Conservation (phyloP, 2,888 invertebrate genomes). For the Nomada fabriciana region DNA sequence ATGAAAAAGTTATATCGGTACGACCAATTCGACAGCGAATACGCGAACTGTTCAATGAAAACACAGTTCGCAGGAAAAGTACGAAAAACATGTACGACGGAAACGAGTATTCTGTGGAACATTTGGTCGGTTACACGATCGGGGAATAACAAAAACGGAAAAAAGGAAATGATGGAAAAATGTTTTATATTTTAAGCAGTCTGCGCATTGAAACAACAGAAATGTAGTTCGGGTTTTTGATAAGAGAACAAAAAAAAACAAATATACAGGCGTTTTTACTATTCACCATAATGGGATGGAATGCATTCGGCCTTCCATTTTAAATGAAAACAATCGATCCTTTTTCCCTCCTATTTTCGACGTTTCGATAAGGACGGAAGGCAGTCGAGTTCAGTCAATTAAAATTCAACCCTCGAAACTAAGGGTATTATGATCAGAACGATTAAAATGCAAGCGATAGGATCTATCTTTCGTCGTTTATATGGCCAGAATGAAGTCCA, state of each 20-base stretch:
- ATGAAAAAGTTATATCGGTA: not conserved
- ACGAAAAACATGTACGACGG: not conserved
- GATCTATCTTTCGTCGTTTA: not conserved
- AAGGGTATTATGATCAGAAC: not conserved
- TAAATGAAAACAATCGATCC: not conserved
- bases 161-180: not conserved
- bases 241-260: not conserved
- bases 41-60: conserved; percentile 13
- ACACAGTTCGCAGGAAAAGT: not conserved
- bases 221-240: not conserved
- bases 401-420: not conserved
- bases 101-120: conserved; percentile 11
- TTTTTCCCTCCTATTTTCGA: too few species aligned
- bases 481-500: too few species aligned
- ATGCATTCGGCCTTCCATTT: not conserved
- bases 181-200: not conserved
- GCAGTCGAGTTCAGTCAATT: not conserved
- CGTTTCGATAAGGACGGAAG: not conserved
- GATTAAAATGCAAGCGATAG: not conserved
- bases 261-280: not conserved
- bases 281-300: not conserved
- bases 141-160: not conserved
- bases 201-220: not conserved
- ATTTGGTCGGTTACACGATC: not conserved
- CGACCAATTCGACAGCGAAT: not conserved